A percentile compares a stretch with the other conserved stretches of the same genome.
Conservation (phyloP, 2,797 vertebrate genomes). For the Agapornis canus region DNA sequence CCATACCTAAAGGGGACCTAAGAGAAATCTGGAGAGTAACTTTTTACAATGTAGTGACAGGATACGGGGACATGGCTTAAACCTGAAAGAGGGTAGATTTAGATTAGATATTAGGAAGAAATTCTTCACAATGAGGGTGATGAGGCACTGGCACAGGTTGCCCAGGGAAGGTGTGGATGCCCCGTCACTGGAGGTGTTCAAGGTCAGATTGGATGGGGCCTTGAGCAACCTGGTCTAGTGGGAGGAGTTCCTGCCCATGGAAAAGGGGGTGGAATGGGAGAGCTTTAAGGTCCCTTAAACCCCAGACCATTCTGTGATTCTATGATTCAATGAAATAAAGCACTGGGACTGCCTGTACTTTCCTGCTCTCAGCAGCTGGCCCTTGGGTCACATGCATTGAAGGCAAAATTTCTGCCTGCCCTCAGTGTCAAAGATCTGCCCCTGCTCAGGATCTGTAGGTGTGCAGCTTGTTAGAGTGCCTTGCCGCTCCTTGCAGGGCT, state of each 20-base stretch:
- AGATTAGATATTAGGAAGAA: neutral
- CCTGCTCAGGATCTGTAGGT: accelerated
- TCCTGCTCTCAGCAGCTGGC: neutral
- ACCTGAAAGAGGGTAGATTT: neutral
- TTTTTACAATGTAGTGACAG: neutral
- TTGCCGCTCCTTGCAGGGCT: neutral
- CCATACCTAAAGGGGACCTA: neutral
- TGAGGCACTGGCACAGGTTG: neutral
- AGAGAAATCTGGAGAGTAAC: neutral
- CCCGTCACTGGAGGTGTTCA: neutral
- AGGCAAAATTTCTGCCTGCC: neutral
- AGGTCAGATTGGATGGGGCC: neutral
- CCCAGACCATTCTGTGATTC: neutral
- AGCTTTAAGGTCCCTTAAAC: neutral
- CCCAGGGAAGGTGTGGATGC: neutral
- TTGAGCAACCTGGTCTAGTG: neutral
- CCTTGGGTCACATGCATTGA: accelerated
- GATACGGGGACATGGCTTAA: neutral
- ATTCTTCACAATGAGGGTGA: neutral
- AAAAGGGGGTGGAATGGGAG: neutral
- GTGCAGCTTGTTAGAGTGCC: accelerated
- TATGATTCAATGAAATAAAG: neutral
- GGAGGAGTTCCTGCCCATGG: neutral
- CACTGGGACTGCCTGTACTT: neutral
- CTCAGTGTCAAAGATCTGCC: neutral